Percentiles rank a stretch among this genome's conserved stretches.
Evolutionary conservation across 2,797 vertebrate species (phyloP).

Genomic region (Petrocephalus schoutedeni): DNA sequence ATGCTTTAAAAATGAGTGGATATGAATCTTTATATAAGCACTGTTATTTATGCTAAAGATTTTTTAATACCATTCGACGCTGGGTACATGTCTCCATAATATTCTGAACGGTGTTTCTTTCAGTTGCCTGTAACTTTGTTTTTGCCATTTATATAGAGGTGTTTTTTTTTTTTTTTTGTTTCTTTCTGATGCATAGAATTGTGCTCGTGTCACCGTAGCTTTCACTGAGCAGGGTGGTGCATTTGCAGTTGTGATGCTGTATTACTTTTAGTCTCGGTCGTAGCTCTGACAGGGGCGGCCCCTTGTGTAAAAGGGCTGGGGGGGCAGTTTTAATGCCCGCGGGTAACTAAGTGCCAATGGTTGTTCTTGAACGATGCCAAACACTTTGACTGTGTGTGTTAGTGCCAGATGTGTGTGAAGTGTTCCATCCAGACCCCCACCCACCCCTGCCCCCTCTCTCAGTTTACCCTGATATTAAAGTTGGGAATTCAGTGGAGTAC

Average conservation of each 20-base stretch:
- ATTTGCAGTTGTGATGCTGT: conserved; percentile 53
- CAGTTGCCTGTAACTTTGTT: conserved; percentile 38
- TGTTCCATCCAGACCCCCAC: background rate
- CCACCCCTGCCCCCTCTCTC: background rate
- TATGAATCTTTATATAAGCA: conserved; percentile 69
- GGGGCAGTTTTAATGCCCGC: conserved; percentile 1
- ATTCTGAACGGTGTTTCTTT: conserved; percentile 36
- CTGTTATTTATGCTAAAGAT: conserved; percentile 58
- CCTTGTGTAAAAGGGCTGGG: background rate
- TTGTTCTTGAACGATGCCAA: conserved; percentile 26
- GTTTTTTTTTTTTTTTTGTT: conserved; percentile 31
- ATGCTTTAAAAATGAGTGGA: conserved; percentile 73
- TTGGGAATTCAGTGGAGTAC: background rate
- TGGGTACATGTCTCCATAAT: conserved; percentile 38
- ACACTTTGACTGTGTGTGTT: conserved; percentile 22
- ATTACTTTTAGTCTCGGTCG: background rate
- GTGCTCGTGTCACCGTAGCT: conserved; percentile 42
- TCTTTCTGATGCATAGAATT: conserved; percentile 52
- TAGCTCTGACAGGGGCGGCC: background rate
- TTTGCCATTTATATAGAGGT: conserved; percentile 60
- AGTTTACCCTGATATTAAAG: background rate
- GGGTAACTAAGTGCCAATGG: conserved; percentile 15
- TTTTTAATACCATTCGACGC: conserved; percentile 41
- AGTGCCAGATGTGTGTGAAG: conserved; percentile 17
- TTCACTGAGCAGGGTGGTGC: conserved; percentile 44